Evolutionary conservation across 2,113 vertebrate species (phyloP), one percentile per base, ranked within the genome.

Genomic region (Pitta sordida): DNA sequence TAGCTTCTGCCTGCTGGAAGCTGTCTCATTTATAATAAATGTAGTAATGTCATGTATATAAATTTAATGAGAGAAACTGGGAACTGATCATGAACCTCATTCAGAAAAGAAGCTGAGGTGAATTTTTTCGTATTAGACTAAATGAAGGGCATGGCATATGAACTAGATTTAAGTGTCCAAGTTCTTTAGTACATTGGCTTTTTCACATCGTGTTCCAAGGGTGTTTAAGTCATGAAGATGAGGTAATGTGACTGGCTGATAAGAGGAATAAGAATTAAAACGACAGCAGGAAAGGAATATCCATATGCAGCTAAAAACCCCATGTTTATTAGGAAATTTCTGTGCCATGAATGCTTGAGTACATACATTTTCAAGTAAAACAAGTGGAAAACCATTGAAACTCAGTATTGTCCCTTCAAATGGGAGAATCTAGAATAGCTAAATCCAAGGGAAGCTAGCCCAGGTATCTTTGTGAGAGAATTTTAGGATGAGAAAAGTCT

Each of bases 71-170:
- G 81, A 69, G 53, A 67, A 94, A 51, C 13, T 90, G 46, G 14
- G 34, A 88, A 44, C 68, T 67, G 83, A 73, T 84, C 88, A 94
- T 82, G 85, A 93, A 68, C 58, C 52, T 96, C 52, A 46, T 89
- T 94, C 76, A 68, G 56, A 60, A 74, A 71, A 46, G 56, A 49
- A 92, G 43, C 43, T 58, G 75, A 62, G 37, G 44, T 70, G 76
- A 53, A 15, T 52, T 67, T 79, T 92, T 87, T 90, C 55, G 43
- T 32, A 85, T 92, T 86, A 14, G 2, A 59, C 30, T 48, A 88
- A 94, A 95, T 93, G 32, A 88, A 91, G 88, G 79, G 79, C 79
- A 80, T 52, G 90, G n/a, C 74, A 84, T 74, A 65, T 88, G 93
- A 75, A 70, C 77, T 65, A 49, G n/a, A 74, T 86, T 79, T 92